These are phyloP conservation scores for Rhombomys opimus DNA, from an alignment of 2,113 vertebrate species.

Conservation along the genomic window DNA sequence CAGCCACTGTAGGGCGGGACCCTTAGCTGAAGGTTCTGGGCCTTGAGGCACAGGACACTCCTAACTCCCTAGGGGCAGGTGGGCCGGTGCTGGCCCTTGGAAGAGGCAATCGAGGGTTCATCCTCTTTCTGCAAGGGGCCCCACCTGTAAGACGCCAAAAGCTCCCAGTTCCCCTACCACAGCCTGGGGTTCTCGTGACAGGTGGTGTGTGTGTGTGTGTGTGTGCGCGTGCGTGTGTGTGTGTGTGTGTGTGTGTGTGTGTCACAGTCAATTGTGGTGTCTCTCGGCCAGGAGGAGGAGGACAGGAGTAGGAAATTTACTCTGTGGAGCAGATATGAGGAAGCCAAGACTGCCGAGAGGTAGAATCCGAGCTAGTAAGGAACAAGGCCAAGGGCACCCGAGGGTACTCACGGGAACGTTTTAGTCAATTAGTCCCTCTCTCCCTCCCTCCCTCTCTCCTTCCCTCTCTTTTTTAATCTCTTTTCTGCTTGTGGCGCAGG, in stretches of 20 bases:
- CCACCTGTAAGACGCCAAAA: neutral
- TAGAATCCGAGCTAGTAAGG: neutral
- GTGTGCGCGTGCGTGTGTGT: too few relatives aligned
- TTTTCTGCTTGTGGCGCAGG: neutral
- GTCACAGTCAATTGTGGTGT: too few relatives aligned
- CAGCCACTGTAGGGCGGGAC: neutral
- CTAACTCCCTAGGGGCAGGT: too few relatives aligned
- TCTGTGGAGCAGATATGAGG: too few relatives aligned
- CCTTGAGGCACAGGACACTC: fast-evolving
- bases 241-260: too few relatives aligned
- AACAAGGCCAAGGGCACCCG: neutral
- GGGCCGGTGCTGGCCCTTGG: too few relatives aligned
- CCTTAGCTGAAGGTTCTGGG: neutral
- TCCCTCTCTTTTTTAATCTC: neutral
- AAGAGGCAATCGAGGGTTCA: neutral
- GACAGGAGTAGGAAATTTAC: too few relatives aligned
- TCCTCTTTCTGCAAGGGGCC: neutral
- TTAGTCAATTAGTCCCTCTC: neutral
- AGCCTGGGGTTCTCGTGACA: neutral
- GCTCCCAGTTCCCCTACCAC: neutral
- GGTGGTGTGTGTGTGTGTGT: neutral
- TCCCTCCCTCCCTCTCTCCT: neutral
- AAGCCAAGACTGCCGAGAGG: neutral
- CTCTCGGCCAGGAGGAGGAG: too few relatives aligned
- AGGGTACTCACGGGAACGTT: neutral